These are phyloP conservation scores for Spermophilus dauricus DNA, from an alignment of 2,113 vertebrate species.

Conservation along the genomic window DNA sequence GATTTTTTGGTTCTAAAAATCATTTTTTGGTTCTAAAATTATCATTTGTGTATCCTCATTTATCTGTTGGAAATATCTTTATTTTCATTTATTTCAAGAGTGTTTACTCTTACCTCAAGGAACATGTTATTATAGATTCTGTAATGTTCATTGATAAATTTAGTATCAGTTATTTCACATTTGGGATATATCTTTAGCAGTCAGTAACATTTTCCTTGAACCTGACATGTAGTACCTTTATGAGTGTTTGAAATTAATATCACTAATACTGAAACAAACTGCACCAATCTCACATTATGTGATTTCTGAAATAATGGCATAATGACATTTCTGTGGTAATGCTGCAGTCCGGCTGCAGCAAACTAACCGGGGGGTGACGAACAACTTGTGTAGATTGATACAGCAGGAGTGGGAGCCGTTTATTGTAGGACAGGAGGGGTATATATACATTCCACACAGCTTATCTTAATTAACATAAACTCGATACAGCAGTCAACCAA, in stretches of 20 bases:
- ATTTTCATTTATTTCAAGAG: background rate
- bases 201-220: background rate
- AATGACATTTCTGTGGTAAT: background rate
- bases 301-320: background rate
- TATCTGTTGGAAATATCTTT: background rate
- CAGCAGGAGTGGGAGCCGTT: too few species aligned
- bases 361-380: too few species aligned
- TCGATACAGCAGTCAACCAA: too few species aligned
- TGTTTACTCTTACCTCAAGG: background rate
- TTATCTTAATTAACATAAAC: too few species aligned
- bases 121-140: background rate
- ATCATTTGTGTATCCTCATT: background rate
- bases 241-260: slow-evolving; percentile 23
- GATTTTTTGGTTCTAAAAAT: background rate
- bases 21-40: background rate
- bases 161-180: background rate
- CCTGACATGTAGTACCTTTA: background rate
- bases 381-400: too few species aligned
- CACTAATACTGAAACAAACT: background rate
- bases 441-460: too few species aligned
- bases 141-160: background rate
- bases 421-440: too few species aligned
- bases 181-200: background rate
- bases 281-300: background rate
- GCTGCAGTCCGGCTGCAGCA: too few species aligned